Percentiles rank a stretch among this genome's conserved stretches.
Conservation (phyloP, 2,113 vertebrate species). For the Strix aluco region DNA sequence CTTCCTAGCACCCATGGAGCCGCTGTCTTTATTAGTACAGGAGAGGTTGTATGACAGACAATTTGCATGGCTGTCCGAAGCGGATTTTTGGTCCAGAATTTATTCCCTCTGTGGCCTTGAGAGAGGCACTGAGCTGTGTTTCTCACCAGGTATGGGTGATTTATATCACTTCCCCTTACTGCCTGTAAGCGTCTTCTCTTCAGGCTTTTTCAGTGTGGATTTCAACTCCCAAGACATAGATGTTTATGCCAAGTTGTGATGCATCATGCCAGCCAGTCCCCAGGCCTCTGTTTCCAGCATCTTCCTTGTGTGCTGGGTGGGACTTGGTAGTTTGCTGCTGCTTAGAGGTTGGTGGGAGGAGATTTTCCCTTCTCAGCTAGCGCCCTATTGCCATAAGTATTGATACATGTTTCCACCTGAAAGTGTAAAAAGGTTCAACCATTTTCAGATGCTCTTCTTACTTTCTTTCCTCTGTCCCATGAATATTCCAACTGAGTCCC, state of each 20-base stretch:
- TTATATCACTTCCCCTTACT: neutral
- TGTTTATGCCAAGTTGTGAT: neutral
- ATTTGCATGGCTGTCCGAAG: neutral
- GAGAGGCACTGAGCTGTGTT: neutral
- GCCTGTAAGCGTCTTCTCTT: neutral
- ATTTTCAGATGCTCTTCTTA: neutral
- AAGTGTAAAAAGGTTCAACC: neutral
- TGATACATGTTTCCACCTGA: neutral
- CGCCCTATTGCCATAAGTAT: accelerated
- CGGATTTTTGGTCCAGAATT: neutral
- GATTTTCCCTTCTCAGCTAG: neutral
- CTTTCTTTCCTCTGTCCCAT: neutral
- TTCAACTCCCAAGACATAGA: neutral
- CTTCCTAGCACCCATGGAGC: neutral
- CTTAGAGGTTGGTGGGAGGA: neutral
- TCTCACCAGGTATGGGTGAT: neutral
- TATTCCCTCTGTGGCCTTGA: neutral
- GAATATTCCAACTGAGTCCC: neutral
- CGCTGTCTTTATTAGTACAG: neutral
- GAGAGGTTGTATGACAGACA: neutral
- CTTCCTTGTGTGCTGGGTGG: neutral
- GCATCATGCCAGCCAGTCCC: neutral
- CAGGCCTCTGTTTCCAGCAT: neutral
- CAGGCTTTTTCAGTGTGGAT: neutral
- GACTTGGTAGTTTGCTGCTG: neutral